phyloP scores from a whole-genome alignment of 2,888 invertebrate species.

The Thelaira solivaga region DNA sequence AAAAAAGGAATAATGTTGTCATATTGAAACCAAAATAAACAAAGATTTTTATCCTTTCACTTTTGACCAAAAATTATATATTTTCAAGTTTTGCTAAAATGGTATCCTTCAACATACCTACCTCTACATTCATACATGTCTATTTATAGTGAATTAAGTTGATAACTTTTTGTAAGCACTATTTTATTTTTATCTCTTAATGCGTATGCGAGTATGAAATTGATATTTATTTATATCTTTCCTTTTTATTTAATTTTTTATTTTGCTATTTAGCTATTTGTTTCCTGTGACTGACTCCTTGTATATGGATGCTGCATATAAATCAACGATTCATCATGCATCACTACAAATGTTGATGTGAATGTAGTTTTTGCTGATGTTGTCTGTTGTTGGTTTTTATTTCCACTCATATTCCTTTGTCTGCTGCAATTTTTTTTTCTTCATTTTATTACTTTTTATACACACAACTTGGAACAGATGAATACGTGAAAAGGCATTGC shows the following conservation, averaged over 20 bases:
- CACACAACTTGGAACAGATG: neutral
- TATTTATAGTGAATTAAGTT: conserved; percentile 7
- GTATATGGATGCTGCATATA: conserved; percentile 66
- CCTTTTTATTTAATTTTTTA: too few relatives aligned
- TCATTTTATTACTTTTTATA: neutral
- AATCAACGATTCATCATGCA: conserved; percentile 74
- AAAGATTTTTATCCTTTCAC: too few relatives aligned
- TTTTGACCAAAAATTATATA: too few relatives aligned
- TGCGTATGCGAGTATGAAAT: conserved; percentile 33
- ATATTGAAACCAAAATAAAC: too few relatives aligned
- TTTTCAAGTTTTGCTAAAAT: too few relatives aligned
- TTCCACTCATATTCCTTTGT: conserved; percentile 25
- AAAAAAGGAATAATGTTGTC: too few relatives aligned
- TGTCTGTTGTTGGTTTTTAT: conserved; percentile 1
- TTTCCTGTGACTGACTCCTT: conserved; percentile 38
- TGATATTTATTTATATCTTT: conserved; percentile 56
- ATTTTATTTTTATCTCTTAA: conserved; percentile 19
- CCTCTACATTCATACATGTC: too few relatives aligned
- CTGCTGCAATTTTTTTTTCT: conserved; percentile 30
- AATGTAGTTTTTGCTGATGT: neutral
- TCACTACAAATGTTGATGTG: conserved; percentile 60
- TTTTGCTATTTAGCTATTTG: neutral
- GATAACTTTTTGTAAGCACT: neutral
- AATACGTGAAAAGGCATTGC: neutral
- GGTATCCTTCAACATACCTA: too few relatives aligned